These are phyloP conservation scores for Odontomyia ornata DNA, from an alignment of 2,888 invertebrate genomes.

Conservation along the genomic window DNA sequence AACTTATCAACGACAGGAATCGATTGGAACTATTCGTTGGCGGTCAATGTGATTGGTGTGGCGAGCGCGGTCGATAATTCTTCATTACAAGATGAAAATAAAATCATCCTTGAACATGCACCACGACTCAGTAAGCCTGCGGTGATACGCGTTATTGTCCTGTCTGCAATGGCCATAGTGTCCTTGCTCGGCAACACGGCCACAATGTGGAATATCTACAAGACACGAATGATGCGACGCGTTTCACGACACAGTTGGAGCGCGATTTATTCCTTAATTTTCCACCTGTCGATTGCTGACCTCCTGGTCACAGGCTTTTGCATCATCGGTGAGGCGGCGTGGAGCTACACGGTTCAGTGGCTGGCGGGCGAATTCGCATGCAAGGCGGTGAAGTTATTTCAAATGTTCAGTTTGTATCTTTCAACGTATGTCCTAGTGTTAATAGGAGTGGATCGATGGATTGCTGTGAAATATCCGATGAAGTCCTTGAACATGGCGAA, in stretches of 20 bases:
- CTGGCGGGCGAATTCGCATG: slow-evolving; percentile 79
- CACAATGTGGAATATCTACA: slow-evolving; percentile 79
- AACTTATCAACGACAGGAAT: neutral
- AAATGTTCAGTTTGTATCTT: slow-evolving; percentile 83
- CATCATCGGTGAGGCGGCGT: slow-evolving; percentile 81
- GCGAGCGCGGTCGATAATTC: slow-evolving; percentile 12
- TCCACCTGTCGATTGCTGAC: slow-evolving; percentile 85
- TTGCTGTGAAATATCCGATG: slow-evolving; percentile 84
- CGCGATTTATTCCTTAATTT: slow-evolving; percentile 79
- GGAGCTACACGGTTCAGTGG: slow-evolving; percentile 85
- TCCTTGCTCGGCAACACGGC: slow-evolving; percentile 79
- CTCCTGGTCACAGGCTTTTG: slow-evolving; percentile 83
- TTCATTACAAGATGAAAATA: slow-evolving; percentile 46
- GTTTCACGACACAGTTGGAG: slow-evolving; percentile 72
- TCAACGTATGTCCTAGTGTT: slow-evolving; percentile 85
- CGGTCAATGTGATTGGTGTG: too few relatives aligned
- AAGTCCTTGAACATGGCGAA: slow-evolving; percentile 73
- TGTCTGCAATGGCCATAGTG: slow-evolving; percentile 75
- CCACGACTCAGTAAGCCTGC: slow-evolving; percentile 73
- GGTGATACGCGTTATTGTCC: slow-evolving; percentile 72
- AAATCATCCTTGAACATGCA: slow-evolving; percentile 68
- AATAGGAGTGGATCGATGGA: slow-evolving; percentile 83
- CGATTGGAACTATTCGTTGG: slow-evolving; percentile 19
- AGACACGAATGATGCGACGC: slow-evolving; percentile 69
- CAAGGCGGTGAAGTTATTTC: slow-evolving; percentile 81